phyloP scores from a whole-genome alignment of 2,888 invertebrate genomes.

The Psylliodes chrysocephalus region DNA sequence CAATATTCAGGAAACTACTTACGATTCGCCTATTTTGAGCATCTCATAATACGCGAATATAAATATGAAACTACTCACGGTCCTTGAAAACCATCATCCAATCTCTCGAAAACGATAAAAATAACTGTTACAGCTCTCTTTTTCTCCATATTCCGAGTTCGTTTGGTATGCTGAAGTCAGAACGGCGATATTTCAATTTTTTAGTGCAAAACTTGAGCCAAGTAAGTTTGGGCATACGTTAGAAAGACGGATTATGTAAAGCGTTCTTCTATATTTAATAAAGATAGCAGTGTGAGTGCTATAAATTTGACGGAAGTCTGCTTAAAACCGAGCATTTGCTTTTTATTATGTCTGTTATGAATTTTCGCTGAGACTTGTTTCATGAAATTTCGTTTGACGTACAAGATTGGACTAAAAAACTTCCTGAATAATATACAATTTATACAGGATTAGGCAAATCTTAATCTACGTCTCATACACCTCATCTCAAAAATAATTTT shows the following conservation, averaged over 20 bases:
- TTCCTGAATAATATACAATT: no score
- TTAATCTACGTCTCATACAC: no score
- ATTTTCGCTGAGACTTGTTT: constrained; percentile 43
- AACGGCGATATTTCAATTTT: constrained; percentile 43
- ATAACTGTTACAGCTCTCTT: constrained; percentile 35
- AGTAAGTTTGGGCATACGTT: constrained; percentile 45
- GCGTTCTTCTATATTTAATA: constrained; percentile 44
- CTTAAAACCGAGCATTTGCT: constrained; percentile 39
- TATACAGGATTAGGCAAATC: no score
- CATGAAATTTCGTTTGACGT: no score
- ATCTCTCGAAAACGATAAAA: constrained; percentile 39
- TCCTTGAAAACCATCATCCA: constrained; percentile 33
- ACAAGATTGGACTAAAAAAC: no score
- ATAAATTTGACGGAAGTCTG: constrained; percentile 43
- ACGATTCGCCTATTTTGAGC: not conserved
- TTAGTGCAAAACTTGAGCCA: constrained; percentile 39
- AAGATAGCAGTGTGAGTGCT: constrained; percentile 40
- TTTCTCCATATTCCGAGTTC: constrained; percentile 27
- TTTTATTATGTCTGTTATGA: constrained; percentile 45
- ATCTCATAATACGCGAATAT: constrained; percentile 22
- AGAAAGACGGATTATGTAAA: constrained; percentile 45
- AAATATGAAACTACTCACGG: constrained; percentile 29
- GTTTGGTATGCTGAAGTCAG: constrained; percentile 38
- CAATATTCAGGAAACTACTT: constrained; percentile 12
- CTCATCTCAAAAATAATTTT: no score